Conservation (phyloP, 2,797 vertebrate species). For the Lagorchestes hirsutus region DNA sequence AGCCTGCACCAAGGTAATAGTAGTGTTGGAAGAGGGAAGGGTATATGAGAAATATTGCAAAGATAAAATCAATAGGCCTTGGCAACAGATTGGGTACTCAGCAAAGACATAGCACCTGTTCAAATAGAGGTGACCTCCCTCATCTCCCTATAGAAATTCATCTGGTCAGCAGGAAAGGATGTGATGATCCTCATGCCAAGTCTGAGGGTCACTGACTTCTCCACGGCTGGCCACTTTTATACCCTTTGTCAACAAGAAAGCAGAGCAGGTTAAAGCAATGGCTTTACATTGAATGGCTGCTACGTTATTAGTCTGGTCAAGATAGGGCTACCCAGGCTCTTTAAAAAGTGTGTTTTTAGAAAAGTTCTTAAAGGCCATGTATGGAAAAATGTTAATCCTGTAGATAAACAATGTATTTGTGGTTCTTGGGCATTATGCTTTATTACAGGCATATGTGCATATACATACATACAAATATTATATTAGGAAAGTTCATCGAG, state of each 20-base stretch:
- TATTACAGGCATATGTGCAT: not conserved
- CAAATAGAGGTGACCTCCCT: not conserved
- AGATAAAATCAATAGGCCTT: not conserved
- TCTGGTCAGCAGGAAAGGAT: too few relatives aligned
- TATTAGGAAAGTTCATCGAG: not conserved
- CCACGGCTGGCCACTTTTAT: not conserved
- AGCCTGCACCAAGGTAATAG: not conserved
- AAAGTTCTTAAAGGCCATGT: not conserved
- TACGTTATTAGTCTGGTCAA: not conserved
- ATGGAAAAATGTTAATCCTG: not conserved
- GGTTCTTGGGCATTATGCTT: not conserved
- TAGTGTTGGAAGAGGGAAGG: not conserved
- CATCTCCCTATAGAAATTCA: not conserved
- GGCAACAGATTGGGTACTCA: not conserved
- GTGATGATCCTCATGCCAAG: not conserved
- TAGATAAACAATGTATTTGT: not conserved
- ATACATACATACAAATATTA: not conserved
- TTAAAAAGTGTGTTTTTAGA: not conserved
- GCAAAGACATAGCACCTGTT: not conserved
- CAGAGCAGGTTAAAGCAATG: not conserved
- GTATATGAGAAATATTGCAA: not conserved
- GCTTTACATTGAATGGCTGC: not conserved
- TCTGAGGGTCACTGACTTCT: not conserved
- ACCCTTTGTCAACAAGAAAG: not conserved
- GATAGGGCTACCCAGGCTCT: not conserved